Evolutionary conservation across 2,113 vertebrate species (phyloP).

Genomic region (Harpagus bidentatus): DNA sequence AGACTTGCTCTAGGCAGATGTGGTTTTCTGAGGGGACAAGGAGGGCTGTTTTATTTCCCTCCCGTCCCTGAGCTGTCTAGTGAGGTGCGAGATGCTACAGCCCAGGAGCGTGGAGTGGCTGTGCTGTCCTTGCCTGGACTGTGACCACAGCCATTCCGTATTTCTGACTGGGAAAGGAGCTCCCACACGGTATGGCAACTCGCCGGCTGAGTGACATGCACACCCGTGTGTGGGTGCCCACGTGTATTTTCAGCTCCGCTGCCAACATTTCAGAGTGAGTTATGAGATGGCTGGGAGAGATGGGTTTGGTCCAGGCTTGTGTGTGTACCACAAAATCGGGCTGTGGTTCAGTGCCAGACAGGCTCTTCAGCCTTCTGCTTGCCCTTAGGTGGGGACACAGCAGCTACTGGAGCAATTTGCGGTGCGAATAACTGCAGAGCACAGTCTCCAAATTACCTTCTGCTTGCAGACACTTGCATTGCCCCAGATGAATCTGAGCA

Average conservation of each 20-base stretch:
- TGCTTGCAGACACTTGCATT: neutral
- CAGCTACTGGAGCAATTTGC: neutral
- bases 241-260: neutral
- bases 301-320: neutral
- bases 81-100: neutral
- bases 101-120: neutral
- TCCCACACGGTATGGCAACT: rapidly evolving
- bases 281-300: neutral
- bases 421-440: neutral
- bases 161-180: neutral
- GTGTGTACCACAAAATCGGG: neutral
- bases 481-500: neutral
- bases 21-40: rapidly evolving
- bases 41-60: neutral
- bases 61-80: neutral
- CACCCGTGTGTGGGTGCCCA: rapidly evolving
- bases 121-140: neutral
- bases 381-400: neutral
- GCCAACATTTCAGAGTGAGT: neutral
- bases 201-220: rapidly evolving
- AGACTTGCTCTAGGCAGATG: neutral
- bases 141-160: rapidly evolving
- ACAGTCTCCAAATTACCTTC: neutral
- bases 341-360: neutral
- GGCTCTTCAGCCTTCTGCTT: neutral